phyloP scores from a whole-genome alignment of 1,140 invertebrate genomes.

The Chelonus insularis region DNA sequence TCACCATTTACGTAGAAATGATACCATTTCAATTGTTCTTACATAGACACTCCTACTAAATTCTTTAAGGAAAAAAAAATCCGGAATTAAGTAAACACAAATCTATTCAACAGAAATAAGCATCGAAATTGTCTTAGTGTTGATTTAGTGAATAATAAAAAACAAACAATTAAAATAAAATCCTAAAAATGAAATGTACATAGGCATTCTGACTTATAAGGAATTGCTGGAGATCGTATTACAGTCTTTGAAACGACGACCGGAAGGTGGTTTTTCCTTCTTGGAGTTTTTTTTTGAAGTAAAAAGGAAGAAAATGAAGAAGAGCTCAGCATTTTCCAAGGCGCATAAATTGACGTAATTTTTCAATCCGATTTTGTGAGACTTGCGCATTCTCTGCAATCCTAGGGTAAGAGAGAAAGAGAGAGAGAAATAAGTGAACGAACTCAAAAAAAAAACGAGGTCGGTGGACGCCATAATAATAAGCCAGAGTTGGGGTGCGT shows the following conservation, averaged over 20 bases:
- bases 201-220: constrained; percentile 2
- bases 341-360: constrained; percentile 49
- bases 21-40: no score
- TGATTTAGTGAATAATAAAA: no score
- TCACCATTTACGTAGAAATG: no score
- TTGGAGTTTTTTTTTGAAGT: not conserved
- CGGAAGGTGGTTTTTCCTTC: constrained; percentile 14
- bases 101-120: no score
- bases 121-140: no score
- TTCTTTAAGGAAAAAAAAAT: no score
- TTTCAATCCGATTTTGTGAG: constrained; percentile 36
- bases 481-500: constrained; percentile 37
- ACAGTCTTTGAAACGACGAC: constrained; percentile 8
- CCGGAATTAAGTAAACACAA: no score
- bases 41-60: no score
- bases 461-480: not conserved
- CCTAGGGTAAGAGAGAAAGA: constrained; percentile 26
- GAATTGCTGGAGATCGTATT: constrained; percentile 23
- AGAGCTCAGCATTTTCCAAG: constrained; percentile 20
- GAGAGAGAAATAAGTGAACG: constrained; percentile 9
- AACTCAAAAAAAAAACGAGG: constrained; percentile 11
- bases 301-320: constrained; percentile 10
- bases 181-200: no score
- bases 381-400: constrained; percentile 24
- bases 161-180: no score